Base-by-base conservation (phyloP, 1,140 invertebrate genomes). In the Neodiprion fabricii region DNA sequence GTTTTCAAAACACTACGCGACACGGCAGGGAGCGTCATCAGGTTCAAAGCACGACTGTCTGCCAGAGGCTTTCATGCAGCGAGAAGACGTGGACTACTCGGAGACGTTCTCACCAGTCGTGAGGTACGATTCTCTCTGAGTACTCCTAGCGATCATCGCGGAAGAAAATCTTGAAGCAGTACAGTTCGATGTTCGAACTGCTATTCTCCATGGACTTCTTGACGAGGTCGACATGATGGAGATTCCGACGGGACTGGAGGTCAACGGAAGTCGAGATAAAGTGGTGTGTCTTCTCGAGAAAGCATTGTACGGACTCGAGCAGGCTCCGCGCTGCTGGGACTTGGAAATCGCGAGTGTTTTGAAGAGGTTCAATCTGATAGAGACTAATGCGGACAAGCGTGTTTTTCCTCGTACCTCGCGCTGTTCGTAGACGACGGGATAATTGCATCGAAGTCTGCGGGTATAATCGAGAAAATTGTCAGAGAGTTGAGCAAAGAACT, bases 141-240 rank as follows among this genome's bases (percentile, higher is more conserved):
- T 79, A 17, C 10, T 82, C 12, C 68, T 84, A 3, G 75, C 71
- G 49, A 71, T 79, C 49, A 78, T 81, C 23, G 83, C 81, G 0
- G 67, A 50, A 50, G 28, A 75, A 40, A 71, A 78, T 61, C 78
- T 76, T 23, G 10, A 76, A 9, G 74, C 84, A 8, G 8, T 75
- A 14, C 84, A 86, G 70, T 75, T 85, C 40, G 85, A 84, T 77
- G 79, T 79, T 23, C 68, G 69, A 61, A 74, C 82, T 11, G 81
- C 81, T 9, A 82, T 76, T 61, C 48, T 82, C 7, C 67, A 84
- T 73, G 75, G 74, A 47, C 61, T 47, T 0, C 70, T 81, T 11
- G 70, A 75, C 17, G 77, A 83, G 53, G 74, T 72, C 17, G 65
- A 79, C 17, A 17, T 17, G 17, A 17, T 17, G 17, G 17, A 17